Percentiles rank a stretch among this genome's conserved stretches.
phyloP scores from a whole-genome alignment of 2,797 vertebrate genomes.

The Orestias chungarensis region DNA sequence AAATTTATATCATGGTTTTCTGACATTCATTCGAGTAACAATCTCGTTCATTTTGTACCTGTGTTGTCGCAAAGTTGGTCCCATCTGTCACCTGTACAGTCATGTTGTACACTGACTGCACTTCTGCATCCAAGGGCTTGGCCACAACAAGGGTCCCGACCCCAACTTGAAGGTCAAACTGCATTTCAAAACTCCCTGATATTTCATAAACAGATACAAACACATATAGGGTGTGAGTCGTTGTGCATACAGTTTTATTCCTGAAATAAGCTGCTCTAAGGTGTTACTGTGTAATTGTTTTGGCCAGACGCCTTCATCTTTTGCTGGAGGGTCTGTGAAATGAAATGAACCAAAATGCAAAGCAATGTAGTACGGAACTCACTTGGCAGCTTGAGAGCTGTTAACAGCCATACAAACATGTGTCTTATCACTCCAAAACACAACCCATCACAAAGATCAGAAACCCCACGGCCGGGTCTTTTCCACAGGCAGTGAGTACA shows the following conservation, averaged over 20 bases:
- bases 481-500: constrained; percentile 62
- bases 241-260: constrained; percentile 55
- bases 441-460: constrained; percentile 76
- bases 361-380: constrained; percentile 49
- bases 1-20: neutral
- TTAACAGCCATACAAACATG: constrained; percentile 73
- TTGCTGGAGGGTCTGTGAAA: constrained; percentile 65
- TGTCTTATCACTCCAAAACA: constrained; percentile 77
- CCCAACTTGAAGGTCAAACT: constrained; percentile 92
- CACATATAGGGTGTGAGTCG: constrained; percentile 23
- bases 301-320: constrained; percentile 67
- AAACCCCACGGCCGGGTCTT: constrained; percentile 61
- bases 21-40: constrained; percentile 3
- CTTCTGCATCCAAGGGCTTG: constrained; percentile 92
- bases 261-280: constrained; percentile 72
- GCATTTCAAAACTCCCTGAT: constrained; percentile 91
- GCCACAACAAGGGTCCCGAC: constrained; percentile 91
- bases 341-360: constrained; percentile 68
- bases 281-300: constrained; percentile 78
- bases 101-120: constrained; percentile 93
- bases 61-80: constrained; percentile 86
- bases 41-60: constrained; percentile 80
- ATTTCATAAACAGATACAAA: constrained; percentile 41
- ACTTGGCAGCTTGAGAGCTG: constrained; percentile 61
- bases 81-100: constrained; percentile 96